Base-by-base conservation (phyloP, 2,797 vertebrate genomes). In the Bradypodion pumilum region DNA sequence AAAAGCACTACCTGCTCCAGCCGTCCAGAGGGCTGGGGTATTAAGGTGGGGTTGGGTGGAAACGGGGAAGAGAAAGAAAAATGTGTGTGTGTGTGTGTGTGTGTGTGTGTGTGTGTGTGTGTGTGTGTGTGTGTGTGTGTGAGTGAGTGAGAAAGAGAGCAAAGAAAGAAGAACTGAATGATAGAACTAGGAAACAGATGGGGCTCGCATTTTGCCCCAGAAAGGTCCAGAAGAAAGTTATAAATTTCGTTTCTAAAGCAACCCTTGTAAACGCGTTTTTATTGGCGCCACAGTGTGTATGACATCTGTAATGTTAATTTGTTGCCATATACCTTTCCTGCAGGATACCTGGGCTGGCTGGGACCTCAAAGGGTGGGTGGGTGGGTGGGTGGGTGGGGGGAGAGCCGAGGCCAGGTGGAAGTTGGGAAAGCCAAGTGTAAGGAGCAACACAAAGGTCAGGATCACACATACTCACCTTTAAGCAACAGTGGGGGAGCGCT, bases 231-330 rank as follows among this genome's bases (percentile, higher is more conserved):
- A 95, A 95, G 95, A 95, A 96, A 95, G 95, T 95, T 96, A 96
- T 96, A 96, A 96, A 96, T 95, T 95, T 96, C 91, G 94, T 95
- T 95, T 95, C 95, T 95, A 82, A 95, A 95, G 94, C 96, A 94
- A 94, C 94, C 90, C 94, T 94, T 96, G 95, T 95, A 95, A 95
- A 95, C 94, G 95, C 94, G 87, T 95, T 93, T 95, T 95, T 95
- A 95, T 95, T 92, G 94, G 94, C 94, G 95, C 96, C 93, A 90
- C 93, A 94, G 94, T 95, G 91, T 94, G 95, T 95, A 94, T 94
- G 95, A 95, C 95, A 95, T 95, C 92, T 95, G 95, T 95, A 95
- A 92, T 92, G 94, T 95, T 95, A 94, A 93, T 95, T 95, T 95
- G n/a, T 94, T 90, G 91, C 95, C 93, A 95, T 94, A 94, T 88